Evolutionary conservation across 2,113 vertebrate genomes (phyloP).

Genomic region (Corydoras sp.): DNA sequence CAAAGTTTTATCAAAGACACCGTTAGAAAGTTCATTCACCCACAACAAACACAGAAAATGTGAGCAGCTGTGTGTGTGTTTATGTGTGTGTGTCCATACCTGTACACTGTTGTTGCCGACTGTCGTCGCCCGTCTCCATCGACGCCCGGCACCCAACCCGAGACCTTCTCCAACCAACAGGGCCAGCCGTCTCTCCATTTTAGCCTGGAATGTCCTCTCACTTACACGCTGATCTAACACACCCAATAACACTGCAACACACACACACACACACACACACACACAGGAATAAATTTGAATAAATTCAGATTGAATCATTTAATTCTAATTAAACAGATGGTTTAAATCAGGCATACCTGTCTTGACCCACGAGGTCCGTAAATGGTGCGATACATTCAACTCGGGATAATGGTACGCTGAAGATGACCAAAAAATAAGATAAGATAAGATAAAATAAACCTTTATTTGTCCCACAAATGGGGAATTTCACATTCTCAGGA

Average conservation of each 20-base stretch:
- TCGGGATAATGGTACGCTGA: conserved; percentile 90
- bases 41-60: too few relatives aligned
- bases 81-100: conserved; percentile 57
- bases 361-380: conserved; percentile 91
- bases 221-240: conserved; percentile 78
- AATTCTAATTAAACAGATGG: neutral
- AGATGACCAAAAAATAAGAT: neutral
- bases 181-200: conserved; percentile 87
- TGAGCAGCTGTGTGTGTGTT: too few relatives aligned
- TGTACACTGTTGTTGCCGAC: conserved; percentile 82
- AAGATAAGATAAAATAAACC: neutral
- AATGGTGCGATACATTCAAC: conserved; percentile 80
- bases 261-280: conserved; percentile 11
- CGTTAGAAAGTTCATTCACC: too few relatives aligned
- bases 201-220: conserved; percentile 83
- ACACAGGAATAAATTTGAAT: neutral
- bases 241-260: conserved; percentile 69
- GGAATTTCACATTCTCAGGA: too few relatives aligned
- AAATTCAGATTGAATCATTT: too few relatives aligned
- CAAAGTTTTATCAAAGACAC: too few relatives aligned
- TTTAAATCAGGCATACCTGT: conserved; percentile 72
- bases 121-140: conserved; percentile 81
- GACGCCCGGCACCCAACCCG: conserved; percentile 60
- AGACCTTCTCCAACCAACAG: conserved; percentile 82
- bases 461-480: too few relatives aligned